phyloP scores from a whole-genome alignment of 2,888 invertebrate genomes.

The Choreutis nemorana region DNA sequence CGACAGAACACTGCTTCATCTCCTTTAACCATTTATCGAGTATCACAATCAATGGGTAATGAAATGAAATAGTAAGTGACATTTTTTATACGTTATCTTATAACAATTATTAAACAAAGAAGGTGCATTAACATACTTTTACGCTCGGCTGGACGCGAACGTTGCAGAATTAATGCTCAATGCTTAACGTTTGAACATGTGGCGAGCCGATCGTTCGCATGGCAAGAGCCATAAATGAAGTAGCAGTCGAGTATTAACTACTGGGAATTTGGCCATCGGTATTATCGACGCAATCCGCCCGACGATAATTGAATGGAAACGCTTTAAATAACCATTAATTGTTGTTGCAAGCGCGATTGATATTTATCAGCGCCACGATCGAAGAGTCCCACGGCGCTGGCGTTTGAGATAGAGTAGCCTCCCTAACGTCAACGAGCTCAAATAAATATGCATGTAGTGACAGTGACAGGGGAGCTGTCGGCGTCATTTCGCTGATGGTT shows the following conservation, averaged over 20 bases:
- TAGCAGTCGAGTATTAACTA: slow-evolving; percentile 37
- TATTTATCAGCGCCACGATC: slow-evolving; percentile 33
- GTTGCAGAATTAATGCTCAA: slow-evolving; percentile 42
- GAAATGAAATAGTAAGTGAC: slow-evolving; percentile 25
- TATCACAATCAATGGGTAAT: slow-evolving; percentile 20
- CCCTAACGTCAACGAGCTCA: slow-evolving; percentile 15
- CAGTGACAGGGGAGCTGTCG: slow-evolving; percentile 1
- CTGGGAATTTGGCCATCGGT: slow-evolving; percentile 46
- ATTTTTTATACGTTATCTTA: slow-evolving; percentile 28
- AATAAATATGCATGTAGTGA: slow-evolving; percentile 3
- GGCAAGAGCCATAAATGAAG: slow-evolving; percentile 43
- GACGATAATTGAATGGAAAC: slow-evolving; percentile 51
- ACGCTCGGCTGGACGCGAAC: slow-evolving; percentile 32
- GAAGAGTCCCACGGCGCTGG: slow-evolving; percentile 16
- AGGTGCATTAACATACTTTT: slow-evolving; percentile 42
- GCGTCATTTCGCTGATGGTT: not conserved
- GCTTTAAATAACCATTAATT: slow-evolving; percentile 57
- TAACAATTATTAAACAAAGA: slow-evolving; percentile 14
- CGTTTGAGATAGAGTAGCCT: too few species aligned
- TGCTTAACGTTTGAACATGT: slow-evolving; percentile 29
- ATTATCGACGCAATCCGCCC: slow-evolving; percentile 48
- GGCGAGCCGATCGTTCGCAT: slow-evolving; percentile 29
- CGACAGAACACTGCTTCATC: too few species aligned
- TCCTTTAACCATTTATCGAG: slow-evolving; percentile 16
- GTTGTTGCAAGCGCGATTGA: slow-evolving; percentile 38